Evolutionary conservation across 2,888 invertebrate species (phyloP).

Genomic region (Pachycephus smyrnensis): DNA sequence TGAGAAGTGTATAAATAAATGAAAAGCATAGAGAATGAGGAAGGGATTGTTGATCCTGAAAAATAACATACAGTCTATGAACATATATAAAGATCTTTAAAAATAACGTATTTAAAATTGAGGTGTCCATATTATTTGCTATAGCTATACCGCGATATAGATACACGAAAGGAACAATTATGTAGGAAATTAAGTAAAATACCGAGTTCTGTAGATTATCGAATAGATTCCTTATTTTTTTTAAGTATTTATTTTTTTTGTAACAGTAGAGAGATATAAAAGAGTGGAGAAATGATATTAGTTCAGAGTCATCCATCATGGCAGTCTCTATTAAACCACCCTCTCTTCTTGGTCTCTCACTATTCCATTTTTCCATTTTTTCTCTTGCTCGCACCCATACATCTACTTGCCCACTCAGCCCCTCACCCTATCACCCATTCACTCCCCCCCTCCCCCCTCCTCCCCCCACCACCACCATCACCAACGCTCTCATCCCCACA

Average conservation of each 20-base stretch:
- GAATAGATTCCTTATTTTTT: neutral
- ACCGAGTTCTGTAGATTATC: neutral
- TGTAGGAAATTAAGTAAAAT: neutral
- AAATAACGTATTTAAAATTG: neutral
- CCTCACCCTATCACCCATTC: neutral
- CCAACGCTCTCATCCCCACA: neutral
- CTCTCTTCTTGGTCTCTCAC: constrained; percentile 36
- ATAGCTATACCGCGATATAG: too few relatives aligned
- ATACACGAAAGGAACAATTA: too few relatives aligned
- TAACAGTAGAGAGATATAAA: neutral
- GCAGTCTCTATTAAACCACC: constrained; percentile 58
- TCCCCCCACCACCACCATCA: too few relatives aligned
- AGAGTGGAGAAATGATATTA: constrained; percentile 51
- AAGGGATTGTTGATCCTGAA: neutral
- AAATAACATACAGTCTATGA: neutral
- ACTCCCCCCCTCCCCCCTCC: neutral
- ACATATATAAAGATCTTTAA: neutral
- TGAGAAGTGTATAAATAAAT: neutral
- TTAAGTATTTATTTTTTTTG: neutral
- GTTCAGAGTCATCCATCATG: constrained; percentile 56
- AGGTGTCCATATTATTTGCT: too few relatives aligned
- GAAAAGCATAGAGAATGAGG: neutral
- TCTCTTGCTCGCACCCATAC: neutral
- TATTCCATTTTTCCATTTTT: neutral
- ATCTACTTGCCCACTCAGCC: neutral